phyloP scores from a whole-genome alignment of 2,888 invertebrate genomes.

The Orthosia gothica region DNA sequence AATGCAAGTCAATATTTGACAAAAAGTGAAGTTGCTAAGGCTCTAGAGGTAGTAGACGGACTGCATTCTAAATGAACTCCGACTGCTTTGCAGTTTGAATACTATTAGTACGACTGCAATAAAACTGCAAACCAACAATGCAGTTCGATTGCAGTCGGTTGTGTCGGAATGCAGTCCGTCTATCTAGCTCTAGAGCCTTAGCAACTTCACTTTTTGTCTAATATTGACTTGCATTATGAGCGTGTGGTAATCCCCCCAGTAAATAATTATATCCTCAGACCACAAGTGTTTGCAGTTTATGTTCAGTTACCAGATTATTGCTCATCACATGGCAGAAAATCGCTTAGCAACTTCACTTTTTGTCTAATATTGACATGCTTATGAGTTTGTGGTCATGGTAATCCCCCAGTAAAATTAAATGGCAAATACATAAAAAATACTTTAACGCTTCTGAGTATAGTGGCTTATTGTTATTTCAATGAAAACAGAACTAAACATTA shows the following conservation, averaged over 20 bases:
- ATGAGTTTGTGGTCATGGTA: not conserved
- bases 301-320: not conserved
- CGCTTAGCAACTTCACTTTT: conserved; percentile 1
- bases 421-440: not conserved
- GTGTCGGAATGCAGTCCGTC: too few species aligned
- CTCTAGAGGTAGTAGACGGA: too few species aligned
- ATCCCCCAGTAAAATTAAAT: not conserved
- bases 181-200: too few species aligned
- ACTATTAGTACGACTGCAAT: too few species aligned
- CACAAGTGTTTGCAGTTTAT: not conserved
- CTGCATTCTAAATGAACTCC: too few species aligned
- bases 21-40: too few species aligned
- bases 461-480: not conserved
- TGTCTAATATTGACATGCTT: conserved; percentile 13
- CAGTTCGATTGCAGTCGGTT: too few species aligned
- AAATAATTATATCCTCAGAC: conserved; percentile 11
- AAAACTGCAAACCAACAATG: too few species aligned
- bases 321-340: not conserved
- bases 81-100: too few species aligned
- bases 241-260: not conserved
- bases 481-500: not conserved
- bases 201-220: too few species aligned
- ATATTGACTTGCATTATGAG: too few species aligned
- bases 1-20: too few species aligned
- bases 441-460: not conserved